A percentile compares a stretch with the other conserved stretches of the same genome.
Conservation (phyloP, 2,113 vertebrate species). For the Tamias sibiricus region DNA sequence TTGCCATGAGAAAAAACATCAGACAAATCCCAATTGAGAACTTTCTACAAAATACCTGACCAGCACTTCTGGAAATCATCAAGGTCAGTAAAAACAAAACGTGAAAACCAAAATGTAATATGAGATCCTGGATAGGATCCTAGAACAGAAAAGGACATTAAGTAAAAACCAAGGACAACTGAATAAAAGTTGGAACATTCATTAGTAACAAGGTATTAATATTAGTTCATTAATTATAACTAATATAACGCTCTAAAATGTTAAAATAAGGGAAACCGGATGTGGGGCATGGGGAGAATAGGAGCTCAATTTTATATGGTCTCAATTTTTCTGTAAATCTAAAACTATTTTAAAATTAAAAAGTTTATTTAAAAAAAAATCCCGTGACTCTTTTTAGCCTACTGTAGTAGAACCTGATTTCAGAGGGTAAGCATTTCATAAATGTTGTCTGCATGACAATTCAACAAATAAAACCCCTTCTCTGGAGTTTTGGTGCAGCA, state of each 20-base stretch:
- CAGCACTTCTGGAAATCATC: not conserved
- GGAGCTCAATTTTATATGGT: not conserved
- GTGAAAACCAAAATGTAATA: not conserved
- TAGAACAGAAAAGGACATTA: not conserved
- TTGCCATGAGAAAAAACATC: not conserved
- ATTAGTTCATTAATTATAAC: not conserved
- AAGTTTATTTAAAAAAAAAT: not conserved
- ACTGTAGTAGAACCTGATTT: not conserved
- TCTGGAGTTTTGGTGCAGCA: not conserved
- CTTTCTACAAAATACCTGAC: not conserved
- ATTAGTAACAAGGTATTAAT: not conserved
- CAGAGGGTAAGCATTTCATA: not conserved
- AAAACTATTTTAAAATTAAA: not conserved
- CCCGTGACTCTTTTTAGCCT: not conserved
- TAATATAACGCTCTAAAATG: not conserved
- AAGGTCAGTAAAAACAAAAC: not conserved
- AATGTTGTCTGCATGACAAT: not conserved
- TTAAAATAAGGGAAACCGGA: not conserved
- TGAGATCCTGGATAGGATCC: not conserved
- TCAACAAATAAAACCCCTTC: not conserved
- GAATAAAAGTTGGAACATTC: not conserved
- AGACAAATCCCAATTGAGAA: not conserved
- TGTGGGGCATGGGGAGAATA: not conserved
- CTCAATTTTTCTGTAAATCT: not conserved
- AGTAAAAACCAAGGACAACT: not conserved